Evolutionary conservation across 2,888 invertebrate species (phyloP).

Genomic region (Uropetala carovei): DNA sequence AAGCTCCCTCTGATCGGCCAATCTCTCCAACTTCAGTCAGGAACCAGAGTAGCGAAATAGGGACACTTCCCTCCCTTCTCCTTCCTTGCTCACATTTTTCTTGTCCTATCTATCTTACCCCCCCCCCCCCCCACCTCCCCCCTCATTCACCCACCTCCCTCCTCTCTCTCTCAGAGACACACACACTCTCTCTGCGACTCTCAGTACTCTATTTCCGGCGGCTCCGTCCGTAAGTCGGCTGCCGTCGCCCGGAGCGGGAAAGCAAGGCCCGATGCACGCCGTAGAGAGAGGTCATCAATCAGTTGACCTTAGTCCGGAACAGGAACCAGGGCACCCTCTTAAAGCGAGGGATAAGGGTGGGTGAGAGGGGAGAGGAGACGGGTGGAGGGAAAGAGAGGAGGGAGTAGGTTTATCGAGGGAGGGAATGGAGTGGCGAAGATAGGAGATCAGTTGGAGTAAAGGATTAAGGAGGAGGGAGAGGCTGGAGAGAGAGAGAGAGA

Average conservation of each 20-base stretch:
- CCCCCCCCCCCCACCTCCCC: background rate
- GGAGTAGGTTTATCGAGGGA: background rate
- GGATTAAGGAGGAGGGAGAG: background rate
- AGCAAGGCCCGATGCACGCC: background rate
- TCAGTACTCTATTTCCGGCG: background rate
- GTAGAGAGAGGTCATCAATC: conserved; percentile 51
- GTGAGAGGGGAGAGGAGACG: background rate
- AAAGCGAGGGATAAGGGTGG: background rate
- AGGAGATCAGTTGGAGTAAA: background rate
- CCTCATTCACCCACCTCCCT: too few relatives aligned
- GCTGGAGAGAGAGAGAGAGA: background rate
- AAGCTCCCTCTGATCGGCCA: too few relatives aligned
- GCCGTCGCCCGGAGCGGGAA: background rate
- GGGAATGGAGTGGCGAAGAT: background rate
- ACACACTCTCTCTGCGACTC: background rate
- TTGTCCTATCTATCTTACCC: too few relatives aligned
- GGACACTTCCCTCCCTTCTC: too few relatives aligned
- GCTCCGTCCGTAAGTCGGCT: background rate
- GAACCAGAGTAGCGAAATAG: too few relatives aligned
- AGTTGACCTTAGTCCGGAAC: conserved; percentile 59
- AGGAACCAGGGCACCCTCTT: conserved; percentile 25
- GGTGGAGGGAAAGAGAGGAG: background rate
- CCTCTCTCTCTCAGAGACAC: background rate
- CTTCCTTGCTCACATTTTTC: too few relatives aligned
- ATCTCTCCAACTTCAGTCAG: too few relatives aligned